Evolutionary conservation across 92 coral and sea anemone species (phyloP).

Genomic region (Porites cylindrica): DNA sequence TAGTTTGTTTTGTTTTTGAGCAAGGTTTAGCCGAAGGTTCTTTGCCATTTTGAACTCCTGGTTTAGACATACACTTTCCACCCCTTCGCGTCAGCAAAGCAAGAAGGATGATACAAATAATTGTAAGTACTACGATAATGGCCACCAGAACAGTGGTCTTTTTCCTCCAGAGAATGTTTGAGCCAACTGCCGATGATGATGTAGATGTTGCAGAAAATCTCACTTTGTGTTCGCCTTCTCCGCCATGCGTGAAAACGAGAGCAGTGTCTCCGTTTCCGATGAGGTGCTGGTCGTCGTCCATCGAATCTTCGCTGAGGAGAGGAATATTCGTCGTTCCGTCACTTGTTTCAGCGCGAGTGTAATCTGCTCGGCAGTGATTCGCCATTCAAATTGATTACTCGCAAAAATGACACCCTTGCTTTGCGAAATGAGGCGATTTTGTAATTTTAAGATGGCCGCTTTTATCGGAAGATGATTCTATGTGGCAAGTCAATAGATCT

Average conservation of each 20-base stretch:
- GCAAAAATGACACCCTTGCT: neutral
- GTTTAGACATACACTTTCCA: constrained; percentile 4
- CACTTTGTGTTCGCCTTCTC: neutral
- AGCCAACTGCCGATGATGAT: neutral
- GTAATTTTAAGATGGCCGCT: neutral
- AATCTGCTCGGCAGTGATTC: constrained; percentile 21
- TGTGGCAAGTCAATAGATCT: neutral
- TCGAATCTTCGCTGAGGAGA: constrained; percentile 37
- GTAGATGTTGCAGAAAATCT: constrained; percentile 14
- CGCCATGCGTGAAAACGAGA: neutral
- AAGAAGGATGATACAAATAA: constrained; percentile 58
- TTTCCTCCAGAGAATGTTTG: constrained; percentile 11
- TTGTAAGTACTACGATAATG: constrained; percentile 45
- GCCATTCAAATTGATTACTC: neutral
- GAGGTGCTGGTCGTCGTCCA: constrained; percentile 9
- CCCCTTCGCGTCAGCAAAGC: constrained; percentile 42
- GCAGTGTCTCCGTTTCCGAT: neutral
- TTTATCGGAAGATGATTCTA: neutral
- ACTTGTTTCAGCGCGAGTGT: constrained; percentile 45
- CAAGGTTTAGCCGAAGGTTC: neutral
- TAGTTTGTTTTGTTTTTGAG: constrained; percentile 9
- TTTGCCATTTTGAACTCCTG: neutral
- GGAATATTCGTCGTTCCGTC: constrained; percentile 73
- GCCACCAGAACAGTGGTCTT: constrained; percentile 49
- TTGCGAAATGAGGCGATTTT: neutral